Evolutionary conservation across 2,113 vertebrate genomes (phyloP).

Genomic region (Aplodontia rufa): DNA sequence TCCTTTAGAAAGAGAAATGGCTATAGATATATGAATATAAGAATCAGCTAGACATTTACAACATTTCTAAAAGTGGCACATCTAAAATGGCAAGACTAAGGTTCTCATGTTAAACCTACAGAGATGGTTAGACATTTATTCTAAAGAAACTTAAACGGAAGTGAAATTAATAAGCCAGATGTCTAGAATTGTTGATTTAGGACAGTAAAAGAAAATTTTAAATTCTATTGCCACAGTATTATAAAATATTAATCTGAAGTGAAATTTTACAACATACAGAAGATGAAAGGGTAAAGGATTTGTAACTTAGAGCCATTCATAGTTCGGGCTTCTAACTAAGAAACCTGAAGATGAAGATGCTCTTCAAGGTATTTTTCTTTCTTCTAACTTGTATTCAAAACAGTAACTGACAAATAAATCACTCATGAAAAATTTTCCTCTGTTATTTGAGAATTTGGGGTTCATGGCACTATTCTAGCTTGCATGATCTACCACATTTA

Average conservation of each 20-base stretch:
- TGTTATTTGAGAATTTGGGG: not conserved
- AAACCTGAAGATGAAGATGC: not conserved
- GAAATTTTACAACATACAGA: not conserved
- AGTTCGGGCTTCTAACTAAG: constrained; percentile 8
- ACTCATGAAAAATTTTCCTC: not conserved
- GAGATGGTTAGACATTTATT: not conserved
- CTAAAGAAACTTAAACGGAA: not conserved
- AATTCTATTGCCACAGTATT: not conserved
- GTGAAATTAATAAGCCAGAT: not conserved
- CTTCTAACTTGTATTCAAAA: not conserved
- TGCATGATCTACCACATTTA: not conserved
- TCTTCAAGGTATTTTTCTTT: not conserved
- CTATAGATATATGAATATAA: not conserved
- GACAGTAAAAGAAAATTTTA: not conserved
- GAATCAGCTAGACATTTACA: not conserved
- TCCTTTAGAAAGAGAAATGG: not conserved
- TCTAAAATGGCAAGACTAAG: not conserved
- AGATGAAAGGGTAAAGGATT: not conserved
- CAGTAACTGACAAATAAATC: not conserved
- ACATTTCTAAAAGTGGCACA: not conserved
- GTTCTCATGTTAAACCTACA: not conserved
- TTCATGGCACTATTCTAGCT: not conserved
- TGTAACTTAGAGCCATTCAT: not conserved
- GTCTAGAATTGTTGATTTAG: not conserved
- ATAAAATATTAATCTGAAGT: not conserved